These are phyloP conservation scores for Phorcus lineatus DNA, from an alignment of 2,888 invertebrate genomes.

Conservation along the genomic window DNA sequence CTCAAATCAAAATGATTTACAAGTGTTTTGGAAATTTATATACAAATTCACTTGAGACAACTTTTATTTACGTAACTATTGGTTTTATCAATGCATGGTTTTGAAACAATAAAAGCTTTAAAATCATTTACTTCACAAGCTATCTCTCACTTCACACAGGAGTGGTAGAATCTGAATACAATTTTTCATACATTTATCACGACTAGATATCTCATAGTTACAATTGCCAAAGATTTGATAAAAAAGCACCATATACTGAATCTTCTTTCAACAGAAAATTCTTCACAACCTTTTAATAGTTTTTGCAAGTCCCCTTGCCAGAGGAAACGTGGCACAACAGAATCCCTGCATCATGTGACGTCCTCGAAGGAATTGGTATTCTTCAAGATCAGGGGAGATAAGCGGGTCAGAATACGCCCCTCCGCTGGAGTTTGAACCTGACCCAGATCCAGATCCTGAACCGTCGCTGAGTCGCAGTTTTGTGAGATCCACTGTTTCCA, in stretches of 20 bases:
- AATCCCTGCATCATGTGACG: slow-evolving; percentile 67
- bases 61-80: too few species aligned
- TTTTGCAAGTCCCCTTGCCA: slow-evolving; percentile 67
- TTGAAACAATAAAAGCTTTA: too few species aligned
- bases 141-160: too few species aligned
- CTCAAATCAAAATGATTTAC: too few species aligned
- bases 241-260: not conserved
- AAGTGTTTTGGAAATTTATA: too few species aligned
- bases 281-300: slow-evolving; percentile 65
- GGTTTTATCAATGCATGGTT: too few species aligned
- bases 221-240: not conserved
- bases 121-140: too few species aligned
- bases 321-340: slow-evolving; percentile 71
- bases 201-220: not conserved
- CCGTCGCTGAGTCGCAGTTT: slow-evolving; percentile 69
- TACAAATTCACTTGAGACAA: too few species aligned
- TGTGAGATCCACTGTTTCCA: slow-evolving; percentile 70
- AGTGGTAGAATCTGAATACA: too few species aligned
- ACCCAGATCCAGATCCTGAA: slow-evolving; percentile 43
- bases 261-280: not conserved
- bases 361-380: slow-evolving; percentile 60
- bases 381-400: slow-evolving; percentile 69
- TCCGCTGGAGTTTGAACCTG: slow-evolving; percentile 44
- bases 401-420: slow-evolving; percentile 57
- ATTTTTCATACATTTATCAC: too few species aligned